Conservation (phyloP, 2,113 vertebrate genomes). For the Falco punctatus region DNA sequence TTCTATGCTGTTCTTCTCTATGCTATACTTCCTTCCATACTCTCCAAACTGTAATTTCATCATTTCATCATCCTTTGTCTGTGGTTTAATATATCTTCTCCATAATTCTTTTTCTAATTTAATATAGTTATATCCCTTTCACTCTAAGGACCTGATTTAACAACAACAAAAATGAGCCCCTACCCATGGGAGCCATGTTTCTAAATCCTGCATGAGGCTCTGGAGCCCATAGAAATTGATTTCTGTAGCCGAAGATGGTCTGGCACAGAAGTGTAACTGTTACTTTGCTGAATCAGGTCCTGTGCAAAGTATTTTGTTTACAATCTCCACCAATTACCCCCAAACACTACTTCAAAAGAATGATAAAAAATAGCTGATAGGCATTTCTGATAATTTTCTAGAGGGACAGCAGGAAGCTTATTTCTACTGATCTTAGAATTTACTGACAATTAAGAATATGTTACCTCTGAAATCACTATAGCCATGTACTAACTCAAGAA, state of each 20-base stretch:
- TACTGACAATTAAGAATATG: neutral
- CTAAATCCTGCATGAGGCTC: slow-evolving; percentile 1
- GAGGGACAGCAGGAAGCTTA: neutral
- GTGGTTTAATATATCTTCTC: slow-evolving; percentile 40
- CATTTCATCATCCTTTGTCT: slow-evolving; percentile 64
- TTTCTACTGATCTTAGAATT: neutral
- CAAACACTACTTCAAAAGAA: neutral
- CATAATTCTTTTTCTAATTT: slow-evolving; percentile 44
- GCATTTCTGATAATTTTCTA: neutral
- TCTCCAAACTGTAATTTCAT: slow-evolving; percentile 37
- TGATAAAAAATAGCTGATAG: neutral
- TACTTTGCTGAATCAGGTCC: slow-evolving; percentile 41
- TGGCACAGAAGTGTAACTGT: slow-evolving; percentile 27
- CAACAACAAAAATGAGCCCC: slow-evolving; percentile 11
- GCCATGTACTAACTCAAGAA: neutral
- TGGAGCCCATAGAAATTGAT: slow-evolving; percentile 33
- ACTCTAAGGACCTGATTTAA: slow-evolving; percentile 37
- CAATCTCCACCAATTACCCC: neutral
- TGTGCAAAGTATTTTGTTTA: neutral
- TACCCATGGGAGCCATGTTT: neutral
- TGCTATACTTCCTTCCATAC: slow-evolving; percentile 1
- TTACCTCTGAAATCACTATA: neutral
- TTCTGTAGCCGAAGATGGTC: neutral
- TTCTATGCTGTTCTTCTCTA: slow-evolving; percentile 51
- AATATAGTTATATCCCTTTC: slow-evolving; percentile 33